Evolutionary conservation across 2,113 vertebrate genomes (phyloP), one percentile per base, ranked within the genome.

Genomic region (Actinemys pallida): DNA sequence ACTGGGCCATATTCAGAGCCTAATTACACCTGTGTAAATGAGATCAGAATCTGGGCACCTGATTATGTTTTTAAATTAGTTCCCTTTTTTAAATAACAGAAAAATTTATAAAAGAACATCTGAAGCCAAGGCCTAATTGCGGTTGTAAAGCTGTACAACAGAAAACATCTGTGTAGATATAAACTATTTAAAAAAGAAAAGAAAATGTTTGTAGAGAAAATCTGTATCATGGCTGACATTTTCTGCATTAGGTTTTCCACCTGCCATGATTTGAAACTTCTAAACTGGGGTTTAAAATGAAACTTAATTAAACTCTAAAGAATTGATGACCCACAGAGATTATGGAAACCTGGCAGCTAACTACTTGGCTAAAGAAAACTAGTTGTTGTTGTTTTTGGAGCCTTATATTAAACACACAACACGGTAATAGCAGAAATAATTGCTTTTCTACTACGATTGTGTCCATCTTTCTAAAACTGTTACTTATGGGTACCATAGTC

Each of bases 381-480:
- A 96, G 65, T 90, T 96, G 96, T 91, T 97, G 94, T 93, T 96
- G 16, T 53, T 95, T 47, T 95, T 96, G 95, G 93, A 97, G 91
- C 87, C 49, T 50, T 80, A 89, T 49, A 81, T 65, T 76, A 76
- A 93, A 79, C 20, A 52, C 84, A 91, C 80, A 91, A 91, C 84
- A 90, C 84, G 81, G 92, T 84, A 95, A 84, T 92, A 95, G 89
- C 85, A 90, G 89, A 65, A 90, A 91, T 50, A 1, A 6, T n/a
- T 53, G 31, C 75, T 47, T 75, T 83, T 56, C 57, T 86, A 65
- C 24, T 76, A 50, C 57, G 47, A 89, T 93, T 93, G 86, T 81
- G 78, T 92, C 47, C 83, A 87, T 84, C 69, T 95, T 39, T 75
- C 87, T 53, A 79, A 92, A 62, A 84, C 54, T 78, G 14, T 65